These are phyloP conservation scores for Hippoglossus stenolepis DNA, from an alignment of 2,113 vertebrate genomes.

Conservation along the genomic window DNA sequence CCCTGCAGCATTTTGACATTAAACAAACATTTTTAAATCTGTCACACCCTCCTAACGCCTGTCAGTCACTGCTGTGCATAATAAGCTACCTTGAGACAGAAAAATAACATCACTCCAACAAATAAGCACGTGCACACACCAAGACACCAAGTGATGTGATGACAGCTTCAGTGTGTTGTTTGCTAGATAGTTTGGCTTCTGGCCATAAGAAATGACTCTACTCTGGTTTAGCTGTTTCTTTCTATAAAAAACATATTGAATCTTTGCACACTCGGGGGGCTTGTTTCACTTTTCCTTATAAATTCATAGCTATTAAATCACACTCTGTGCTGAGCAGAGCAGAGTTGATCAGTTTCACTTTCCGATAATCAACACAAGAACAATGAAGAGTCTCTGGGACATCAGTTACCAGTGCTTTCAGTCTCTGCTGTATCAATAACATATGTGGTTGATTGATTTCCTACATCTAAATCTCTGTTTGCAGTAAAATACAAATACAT, in stretches of 20 bases:
- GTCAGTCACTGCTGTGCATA: neutral
- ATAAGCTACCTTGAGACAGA: neutral
- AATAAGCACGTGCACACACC: constrained; percentile 6
- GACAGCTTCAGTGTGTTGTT: neutral
- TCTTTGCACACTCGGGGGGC: neutral
- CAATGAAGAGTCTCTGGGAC: neutral
- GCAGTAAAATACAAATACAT: no score
- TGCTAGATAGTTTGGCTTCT: neutral
- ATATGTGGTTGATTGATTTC: no score
- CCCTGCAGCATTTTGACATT: neutral
- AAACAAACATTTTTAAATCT: neutral
- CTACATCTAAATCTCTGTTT: no score
- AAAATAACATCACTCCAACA: neutral
- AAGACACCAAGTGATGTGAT: neutral
- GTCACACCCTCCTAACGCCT: neutral
- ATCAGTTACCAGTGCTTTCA: neutral
- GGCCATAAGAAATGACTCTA: neutral
- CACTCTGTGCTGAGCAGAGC: neutral
- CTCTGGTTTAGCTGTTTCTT: constrained; percentile 7
- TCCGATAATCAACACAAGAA: neutral
- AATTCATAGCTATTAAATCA: constrained; percentile 6
- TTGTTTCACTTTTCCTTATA: neutral
- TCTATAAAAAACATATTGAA: constrained; percentile 4
- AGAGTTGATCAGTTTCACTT: constrained; percentile 1
- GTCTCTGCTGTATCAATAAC: neutral